Percentiles rank a stretch among this genome's conserved stretches.
Evolutionary conservation across 2,888 invertebrate genomes (phyloP).

Genomic region (Lepidochrysops patricia): DNA sequence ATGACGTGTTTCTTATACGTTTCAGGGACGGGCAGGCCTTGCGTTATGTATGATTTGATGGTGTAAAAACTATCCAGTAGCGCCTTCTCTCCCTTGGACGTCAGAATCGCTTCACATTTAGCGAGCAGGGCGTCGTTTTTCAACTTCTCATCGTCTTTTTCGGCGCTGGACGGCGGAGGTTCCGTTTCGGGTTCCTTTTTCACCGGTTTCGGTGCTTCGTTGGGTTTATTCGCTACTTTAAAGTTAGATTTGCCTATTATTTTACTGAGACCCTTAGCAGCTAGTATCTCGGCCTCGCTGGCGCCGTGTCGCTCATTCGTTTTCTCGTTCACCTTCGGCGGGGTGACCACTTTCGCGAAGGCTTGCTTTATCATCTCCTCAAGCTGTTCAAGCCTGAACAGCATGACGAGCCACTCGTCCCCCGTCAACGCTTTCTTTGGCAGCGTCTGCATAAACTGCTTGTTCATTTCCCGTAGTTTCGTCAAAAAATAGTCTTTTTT

Average conservation of each 20-base stretch:
- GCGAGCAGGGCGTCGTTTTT: conserved; percentile 50
- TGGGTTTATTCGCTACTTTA: conserved; percentile 26
- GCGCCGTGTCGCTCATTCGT: conserved; percentile 24
- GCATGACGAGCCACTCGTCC: conserved; percentile 60
- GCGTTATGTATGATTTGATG: conserved; percentile 56
- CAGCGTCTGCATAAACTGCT: conserved; percentile 50
- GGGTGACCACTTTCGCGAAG: conserved; percentile 38
- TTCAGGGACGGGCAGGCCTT: conserved; percentile 56
- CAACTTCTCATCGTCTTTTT: conserved; percentile 32
- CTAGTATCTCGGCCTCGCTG: conserved; percentile 63
- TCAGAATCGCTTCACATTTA: conserved; percentile 56
- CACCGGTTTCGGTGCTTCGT: conserved; percentile 29
- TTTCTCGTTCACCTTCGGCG: conserved; percentile 29
- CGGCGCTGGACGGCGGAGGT: conserved; percentile 21
- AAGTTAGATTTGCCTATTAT: conserved; percentile 55
- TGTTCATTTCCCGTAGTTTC: conserved; percentile 48
- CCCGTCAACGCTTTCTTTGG: conserved; percentile 49
- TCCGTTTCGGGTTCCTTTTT: conserved; percentile 28
- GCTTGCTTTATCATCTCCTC: conserved; percentile 48
- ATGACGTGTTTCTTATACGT: conserved; percentile 58
- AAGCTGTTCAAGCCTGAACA: conserved; percentile 52
- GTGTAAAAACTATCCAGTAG: conserved; percentile 58
- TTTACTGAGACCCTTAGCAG: conserved; percentile 61
- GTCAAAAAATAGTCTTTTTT: conserved; percentile 52
- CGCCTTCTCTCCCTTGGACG: conserved; percentile 52